Percentiles rank a stretch among this genome's conserved stretches.
These are phyloP conservation scores for Xenopus borealis DNA, from an alignment of 2,113 vertebrate genomes.

Conservation along the genomic window DNA sequence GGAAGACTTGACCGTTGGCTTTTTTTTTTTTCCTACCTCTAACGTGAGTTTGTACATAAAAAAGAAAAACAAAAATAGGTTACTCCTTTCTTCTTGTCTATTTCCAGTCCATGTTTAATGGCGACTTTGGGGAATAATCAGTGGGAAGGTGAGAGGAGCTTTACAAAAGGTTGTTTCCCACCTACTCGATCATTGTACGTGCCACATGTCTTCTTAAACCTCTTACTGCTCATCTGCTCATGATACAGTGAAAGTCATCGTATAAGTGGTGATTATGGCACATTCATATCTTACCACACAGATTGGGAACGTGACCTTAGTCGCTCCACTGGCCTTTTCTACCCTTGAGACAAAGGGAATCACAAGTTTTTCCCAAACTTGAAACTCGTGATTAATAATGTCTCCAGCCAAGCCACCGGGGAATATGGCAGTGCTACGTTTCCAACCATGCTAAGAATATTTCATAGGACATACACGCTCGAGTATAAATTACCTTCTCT, in stretches of 20 bases:
- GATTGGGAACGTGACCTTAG: conserved; percentile 43
- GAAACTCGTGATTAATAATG: conserved; percentile 46
- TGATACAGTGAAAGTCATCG: conserved; percentile 45
- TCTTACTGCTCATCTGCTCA: conserved; percentile 27
- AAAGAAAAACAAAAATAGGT: neutral
- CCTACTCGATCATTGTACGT: conserved; percentile 44
- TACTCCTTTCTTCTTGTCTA: conserved; percentile 18
- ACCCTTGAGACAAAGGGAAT: conserved; percentile 39
- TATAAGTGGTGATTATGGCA: conserved; percentile 46
- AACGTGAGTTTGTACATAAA: too few species aligned
- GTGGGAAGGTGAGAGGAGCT: conserved; percentile 37
- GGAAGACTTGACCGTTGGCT: too few species aligned
- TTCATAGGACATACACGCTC: conserved; percentile 1
- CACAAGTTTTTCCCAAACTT: conserved; percentile 45
- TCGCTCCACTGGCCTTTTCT: conserved; percentile 28
- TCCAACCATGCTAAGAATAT: conserved; percentile 29
- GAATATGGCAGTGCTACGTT: conserved; percentile 25
- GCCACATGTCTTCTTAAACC: conserved; percentile 44
- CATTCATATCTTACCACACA: conserved; percentile 46
- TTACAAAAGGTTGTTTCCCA: conserved; percentile 40
- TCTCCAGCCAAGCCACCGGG: conserved; percentile 29
- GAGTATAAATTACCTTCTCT: conserved; percentile 14
- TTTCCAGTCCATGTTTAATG: conserved; percentile 27
- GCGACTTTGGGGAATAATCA: conserved; percentile 42
- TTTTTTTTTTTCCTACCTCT: too few species aligned